These are phyloP conservation scores for Cephalotes varians DNA, from an alignment of 2,888 invertebrate genomes.

Conservation along the genomic window DNA sequence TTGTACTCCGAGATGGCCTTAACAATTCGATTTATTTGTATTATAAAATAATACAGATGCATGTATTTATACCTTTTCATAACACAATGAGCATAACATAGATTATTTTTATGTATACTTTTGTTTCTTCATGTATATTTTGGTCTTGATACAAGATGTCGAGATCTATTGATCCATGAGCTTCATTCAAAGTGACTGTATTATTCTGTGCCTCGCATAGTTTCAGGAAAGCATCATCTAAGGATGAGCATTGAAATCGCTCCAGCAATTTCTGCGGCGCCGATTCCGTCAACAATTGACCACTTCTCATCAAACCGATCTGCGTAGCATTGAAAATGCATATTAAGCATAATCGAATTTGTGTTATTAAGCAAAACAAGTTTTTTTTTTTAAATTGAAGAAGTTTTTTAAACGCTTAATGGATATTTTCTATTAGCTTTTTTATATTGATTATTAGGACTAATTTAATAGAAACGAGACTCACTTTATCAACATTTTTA, in stretches of 20 bases:
- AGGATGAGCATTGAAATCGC: conserved; percentile 90
- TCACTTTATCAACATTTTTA: conserved; percentile 92
- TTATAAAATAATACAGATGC: conserved; percentile 1
- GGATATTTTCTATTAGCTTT: neutral
- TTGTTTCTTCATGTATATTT: neutral
- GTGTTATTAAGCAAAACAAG: too few relatives aligned
- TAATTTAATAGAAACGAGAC: conserved; percentile 58
- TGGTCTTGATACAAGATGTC: neutral
- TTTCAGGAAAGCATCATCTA: conserved; percentile 96
- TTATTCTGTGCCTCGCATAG: conserved; percentile 90
- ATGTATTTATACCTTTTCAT: neutral
- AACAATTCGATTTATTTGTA: conserved; percentile 5
- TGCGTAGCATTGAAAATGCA: conserved; percentile 80
- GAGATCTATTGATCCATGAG: neutral
- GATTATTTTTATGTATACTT: conserved; percentile 8
- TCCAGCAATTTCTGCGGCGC: conserved; percentile 91
- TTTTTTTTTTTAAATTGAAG: too few relatives aligned
- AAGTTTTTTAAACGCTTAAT: neutral
- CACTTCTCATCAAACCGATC: conserved; percentile 96
- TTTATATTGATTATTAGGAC: neutral
- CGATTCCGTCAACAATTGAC: conserved; percentile 94
- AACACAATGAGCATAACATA: neutral
- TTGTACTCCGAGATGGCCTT: conserved; percentile 1
- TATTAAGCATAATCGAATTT: neutral
- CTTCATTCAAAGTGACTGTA: conserved; percentile 20